Percentiles rank a stretch among this genome's conserved stretches.
Evolutionary conservation across 2,113 vertebrate species (phyloP).

Genomic region (Chinchilla lanigera): DNA sequence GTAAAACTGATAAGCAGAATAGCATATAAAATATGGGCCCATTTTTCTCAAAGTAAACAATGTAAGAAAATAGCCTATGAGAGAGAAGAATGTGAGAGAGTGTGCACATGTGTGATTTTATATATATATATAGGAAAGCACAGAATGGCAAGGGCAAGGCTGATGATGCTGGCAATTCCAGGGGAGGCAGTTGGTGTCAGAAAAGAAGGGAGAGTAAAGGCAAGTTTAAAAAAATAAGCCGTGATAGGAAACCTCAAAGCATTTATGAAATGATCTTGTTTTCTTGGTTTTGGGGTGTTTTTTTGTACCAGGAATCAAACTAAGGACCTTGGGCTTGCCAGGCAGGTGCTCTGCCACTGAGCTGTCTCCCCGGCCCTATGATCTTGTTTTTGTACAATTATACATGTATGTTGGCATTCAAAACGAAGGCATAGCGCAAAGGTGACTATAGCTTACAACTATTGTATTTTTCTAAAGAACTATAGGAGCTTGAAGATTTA

Average conservation of each 20-base stretch:
- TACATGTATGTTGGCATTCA: neutral
- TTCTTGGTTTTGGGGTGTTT: no score
- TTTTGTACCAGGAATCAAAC: no score
- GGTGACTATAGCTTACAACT: neutral
- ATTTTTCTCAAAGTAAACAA: constrained; percentile 33
- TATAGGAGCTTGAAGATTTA: neutral
- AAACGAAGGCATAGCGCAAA: neutral
- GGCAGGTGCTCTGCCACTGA: no score
- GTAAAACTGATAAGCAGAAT: neutral
- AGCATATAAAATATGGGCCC: neutral
- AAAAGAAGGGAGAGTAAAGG: neutral
- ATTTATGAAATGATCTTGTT: neutral
- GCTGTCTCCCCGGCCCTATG: no score
- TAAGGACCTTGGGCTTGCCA: no score
- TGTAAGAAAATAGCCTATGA: neutral
- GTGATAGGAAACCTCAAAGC: neutral
- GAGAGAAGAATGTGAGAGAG: neutral
- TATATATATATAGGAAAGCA: no score
- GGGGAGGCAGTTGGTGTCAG: rapidly evolving
- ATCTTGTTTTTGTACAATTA: neutral
- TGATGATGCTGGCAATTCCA: neutral
- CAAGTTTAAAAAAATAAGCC: neutral
- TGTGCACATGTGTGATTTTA: neutral
- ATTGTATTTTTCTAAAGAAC: neutral
- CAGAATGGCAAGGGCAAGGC: neutral